Conservation (phyloP, 2,113 vertebrate species). For the Anolis sagrei region DNA sequence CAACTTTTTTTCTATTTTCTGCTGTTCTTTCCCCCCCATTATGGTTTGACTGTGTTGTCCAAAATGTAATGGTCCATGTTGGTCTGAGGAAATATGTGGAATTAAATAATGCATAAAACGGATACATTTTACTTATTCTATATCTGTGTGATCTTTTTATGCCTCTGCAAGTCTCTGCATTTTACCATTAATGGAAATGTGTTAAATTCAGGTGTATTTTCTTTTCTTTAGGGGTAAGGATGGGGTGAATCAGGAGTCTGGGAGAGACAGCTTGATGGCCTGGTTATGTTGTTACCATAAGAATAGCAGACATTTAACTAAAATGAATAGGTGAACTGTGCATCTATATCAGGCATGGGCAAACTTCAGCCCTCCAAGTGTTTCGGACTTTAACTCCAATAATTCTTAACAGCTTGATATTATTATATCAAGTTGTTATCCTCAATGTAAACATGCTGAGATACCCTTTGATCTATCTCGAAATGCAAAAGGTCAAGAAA, state of each 20-base stretch:
- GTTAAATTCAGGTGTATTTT: neutral
- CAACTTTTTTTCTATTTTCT: neutral
- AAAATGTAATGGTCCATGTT: slow-evolving; percentile 26
- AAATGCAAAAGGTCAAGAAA: neutral
- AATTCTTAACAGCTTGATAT: too few relatives aligned
- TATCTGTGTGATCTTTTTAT: neutral
- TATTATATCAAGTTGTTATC: neutral
- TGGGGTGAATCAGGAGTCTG: neutral
- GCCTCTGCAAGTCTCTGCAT: neutral
- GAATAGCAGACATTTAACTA: neutral
- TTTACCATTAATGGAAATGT: neutral
- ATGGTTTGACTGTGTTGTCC: slow-evolving; percentile 12
- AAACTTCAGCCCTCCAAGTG: too few relatives aligned
- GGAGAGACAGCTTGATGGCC: too few relatives aligned
- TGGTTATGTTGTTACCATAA: neutral
- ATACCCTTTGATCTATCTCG: neutral
- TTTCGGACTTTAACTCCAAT: too few relatives aligned
- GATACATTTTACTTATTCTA: neutral
- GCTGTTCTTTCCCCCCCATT: slow-evolving; percentile 16
- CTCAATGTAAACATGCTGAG: neutral
- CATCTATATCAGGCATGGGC: too few relatives aligned
- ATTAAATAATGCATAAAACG: neutral
- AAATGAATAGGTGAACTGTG: neutral
- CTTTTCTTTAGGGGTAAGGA: neutral
- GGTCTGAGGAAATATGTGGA: slow-evolving; percentile 7